phyloP scores from a whole-genome alignment of 1,140 invertebrate genomes.

The Megathymus violae region DNA sequence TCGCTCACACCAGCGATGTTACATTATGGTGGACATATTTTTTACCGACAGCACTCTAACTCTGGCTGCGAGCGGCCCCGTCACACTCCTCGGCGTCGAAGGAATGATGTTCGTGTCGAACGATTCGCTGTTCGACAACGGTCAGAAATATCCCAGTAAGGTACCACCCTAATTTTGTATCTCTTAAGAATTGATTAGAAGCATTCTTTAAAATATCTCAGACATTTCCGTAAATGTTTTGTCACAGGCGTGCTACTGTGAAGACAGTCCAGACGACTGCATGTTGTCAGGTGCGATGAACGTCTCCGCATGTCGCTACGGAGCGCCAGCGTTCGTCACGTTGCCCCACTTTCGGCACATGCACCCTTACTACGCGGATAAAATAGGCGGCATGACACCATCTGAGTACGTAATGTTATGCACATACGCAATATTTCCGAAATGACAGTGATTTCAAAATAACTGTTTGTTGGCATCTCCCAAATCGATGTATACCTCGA shows the following conservation, averaged over 20 bases:
- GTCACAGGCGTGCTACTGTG: conserved; percentile 82
- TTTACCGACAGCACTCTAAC: conserved; percentile 40
- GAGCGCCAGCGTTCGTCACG: conserved; percentile 89
- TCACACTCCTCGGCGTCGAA: conserved; percentile 73
- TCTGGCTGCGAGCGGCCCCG: conserved; percentile 42
- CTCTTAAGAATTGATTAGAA: no score
- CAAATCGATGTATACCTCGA: no score
- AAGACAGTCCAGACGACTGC: conserved; percentile 62
- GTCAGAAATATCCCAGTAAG: no score
- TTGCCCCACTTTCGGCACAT: conserved; percentile 91
- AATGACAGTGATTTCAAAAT: no score
- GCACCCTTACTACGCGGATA: conserved; percentile 84
- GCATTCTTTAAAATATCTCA: no score
- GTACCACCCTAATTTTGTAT: no score
- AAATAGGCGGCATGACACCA: conserved; percentile 82
- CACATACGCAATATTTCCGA: no score
- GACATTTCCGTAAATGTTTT: no score
- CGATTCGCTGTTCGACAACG: conserved; percentile 87
- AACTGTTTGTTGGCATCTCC: no score
- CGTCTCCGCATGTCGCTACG: conserved; percentile 85
- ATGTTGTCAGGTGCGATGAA: conserved; percentile 82
- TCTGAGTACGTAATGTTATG: conserved; percentile 57
- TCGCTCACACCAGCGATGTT: no score
- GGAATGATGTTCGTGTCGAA: conserved; percentile 86
- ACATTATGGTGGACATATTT: no score